A percentile compares a stretch with the other conserved stretches of the same genome.
Conservation (phyloP, 2,113 vertebrate genomes). For the Promerops cafer region DNA sequence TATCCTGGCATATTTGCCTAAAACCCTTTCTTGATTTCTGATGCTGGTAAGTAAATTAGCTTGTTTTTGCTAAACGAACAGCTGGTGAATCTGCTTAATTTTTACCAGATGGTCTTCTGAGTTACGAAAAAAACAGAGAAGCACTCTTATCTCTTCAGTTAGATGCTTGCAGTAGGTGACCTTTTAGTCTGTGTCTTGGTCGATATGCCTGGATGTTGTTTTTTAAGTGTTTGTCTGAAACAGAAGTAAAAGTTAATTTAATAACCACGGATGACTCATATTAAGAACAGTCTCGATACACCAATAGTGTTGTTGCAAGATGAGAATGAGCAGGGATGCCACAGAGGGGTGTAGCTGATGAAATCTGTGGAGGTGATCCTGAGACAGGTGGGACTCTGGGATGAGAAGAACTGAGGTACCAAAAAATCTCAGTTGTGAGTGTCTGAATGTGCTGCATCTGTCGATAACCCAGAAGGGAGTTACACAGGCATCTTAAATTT, state of each 20-base stretch:
- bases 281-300: neutral
- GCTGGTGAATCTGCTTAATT: constrained; percentile 4
- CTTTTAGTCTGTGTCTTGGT: constrained; percentile 15
- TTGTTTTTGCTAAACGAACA: neutral
- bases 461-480: neutral
- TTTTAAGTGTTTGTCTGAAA: neutral
- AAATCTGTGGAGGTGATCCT: neutral
- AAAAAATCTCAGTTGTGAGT: neutral
- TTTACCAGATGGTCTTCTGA: constrained; percentile 25
- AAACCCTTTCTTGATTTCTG: neutral
- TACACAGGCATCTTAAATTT: neutral
- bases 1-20: neutral
- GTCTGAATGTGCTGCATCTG: neutral
- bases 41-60: neutral
- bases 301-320: neutral
- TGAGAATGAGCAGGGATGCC: neutral
- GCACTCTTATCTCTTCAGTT: neutral
- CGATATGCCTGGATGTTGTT: neutral
- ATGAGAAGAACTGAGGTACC: neutral
- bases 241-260: constrained; percentile 40
- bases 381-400: neutral
- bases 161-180: constrained; percentile 9
- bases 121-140: neutral
- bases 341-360: neutral
- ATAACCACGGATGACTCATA: constrained; percentile 32